Evolutionary conservation across 1,140 invertebrate genomes (phyloP), one percentile per base, ranked within the genome.

Genomic region (Linepithema humile): DNA sequence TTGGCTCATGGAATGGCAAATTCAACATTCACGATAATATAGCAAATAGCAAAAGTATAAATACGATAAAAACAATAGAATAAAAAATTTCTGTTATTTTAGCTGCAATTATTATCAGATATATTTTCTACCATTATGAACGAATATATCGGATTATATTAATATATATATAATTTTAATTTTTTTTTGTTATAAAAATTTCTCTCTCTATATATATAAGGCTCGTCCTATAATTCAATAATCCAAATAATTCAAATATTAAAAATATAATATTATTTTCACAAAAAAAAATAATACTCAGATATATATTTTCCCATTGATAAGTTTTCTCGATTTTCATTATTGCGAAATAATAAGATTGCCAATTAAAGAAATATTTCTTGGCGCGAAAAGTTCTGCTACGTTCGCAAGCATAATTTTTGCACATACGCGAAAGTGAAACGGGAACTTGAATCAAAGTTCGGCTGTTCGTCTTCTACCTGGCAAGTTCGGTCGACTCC

Each of bases 351-450:
- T 38, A 38, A 64, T 64, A 48, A 64, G 35, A 55, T 57, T 20
- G 38, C 15, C 62, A 15, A 15, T 29, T n/a, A 5, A 26, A 60
- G 78, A 9, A 40, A 69, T 38, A 50, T 23, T 9, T 38, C 20
- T 45, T 7, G 0, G 59, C 26, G 77, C n/a, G 26, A 74, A 64
- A 75, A 75, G 73, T 57, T 82, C 4, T 17, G 64, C 1, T 20
- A 17, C 23, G 50, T 55, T 57, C 78, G 64, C 35, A 23, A 50
- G 38, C n/a, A 29, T 15, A 69, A 78, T 26, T 69, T 15, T 48
- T 10, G 35, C 62, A 50, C 23, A 67, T 32, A 53, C 75, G 48
- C 64, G 64, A 80, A 80, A 80, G 75, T 80, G 75, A 80, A 80
- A 57, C 75, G 64, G 35, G 17, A 53, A 70, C 64, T 69, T n/a